Evolutionary conservation across 2,113 vertebrate species (phyloP).

Genomic region (Aspiorhynchus laticeps): DNA sequence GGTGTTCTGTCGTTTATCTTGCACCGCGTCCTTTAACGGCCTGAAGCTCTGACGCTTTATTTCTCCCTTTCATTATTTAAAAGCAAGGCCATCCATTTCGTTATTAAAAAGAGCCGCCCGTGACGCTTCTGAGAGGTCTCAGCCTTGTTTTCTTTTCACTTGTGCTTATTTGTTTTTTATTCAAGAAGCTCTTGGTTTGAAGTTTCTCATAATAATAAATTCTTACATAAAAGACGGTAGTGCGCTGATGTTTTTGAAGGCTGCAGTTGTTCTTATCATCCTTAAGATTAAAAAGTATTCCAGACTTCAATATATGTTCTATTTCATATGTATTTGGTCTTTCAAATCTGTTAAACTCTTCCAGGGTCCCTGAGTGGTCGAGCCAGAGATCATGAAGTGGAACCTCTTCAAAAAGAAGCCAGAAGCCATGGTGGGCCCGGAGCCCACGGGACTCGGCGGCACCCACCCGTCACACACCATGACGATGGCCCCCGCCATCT

Average conservation of each 20-base stretch:
- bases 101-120: conserved; percentile 19
- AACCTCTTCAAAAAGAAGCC: conserved; percentile 85
- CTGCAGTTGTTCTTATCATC: conserved; percentile 3
- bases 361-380: conserved; percentile 52
- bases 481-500: conserved; percentile 67
- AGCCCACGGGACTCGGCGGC: conserved; percentile 71
- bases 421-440: conserved; percentile 70
- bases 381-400: conserved; percentile 83
- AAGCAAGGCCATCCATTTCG: conserved; percentile 17
- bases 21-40: not conserved
- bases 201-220: not conserved
- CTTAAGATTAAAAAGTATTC: not conserved
- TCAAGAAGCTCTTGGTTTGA: not conserved
- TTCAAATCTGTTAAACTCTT: not conserved
- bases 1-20: conserved; percentile 22
- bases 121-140: not conserved
- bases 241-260: too few species aligned
- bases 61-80: conserved; percentile 19
- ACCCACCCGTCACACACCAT: conserved; percentile 60
- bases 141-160: not conserved
- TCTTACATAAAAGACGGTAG: too few species aligned
- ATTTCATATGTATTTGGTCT: not conserved
- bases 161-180: conserved; percentile 14
- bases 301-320: not conserved
- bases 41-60: conserved; percentile 3